These are phyloP conservation scores for Myotis yumanensis DNA, from an alignment of 2,113 vertebrate species.

Conservation along the genomic window DNA sequence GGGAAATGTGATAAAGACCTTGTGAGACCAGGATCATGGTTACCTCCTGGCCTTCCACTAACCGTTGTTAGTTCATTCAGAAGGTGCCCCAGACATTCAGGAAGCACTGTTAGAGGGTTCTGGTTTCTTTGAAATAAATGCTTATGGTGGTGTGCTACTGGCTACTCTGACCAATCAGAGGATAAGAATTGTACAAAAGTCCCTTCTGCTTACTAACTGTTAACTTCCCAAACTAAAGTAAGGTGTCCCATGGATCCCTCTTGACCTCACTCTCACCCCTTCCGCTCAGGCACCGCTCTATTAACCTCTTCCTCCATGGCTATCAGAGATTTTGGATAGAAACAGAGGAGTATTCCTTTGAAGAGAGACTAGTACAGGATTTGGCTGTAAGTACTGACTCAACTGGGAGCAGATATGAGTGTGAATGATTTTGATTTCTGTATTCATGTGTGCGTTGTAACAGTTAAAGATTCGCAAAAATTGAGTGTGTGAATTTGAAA, in stretches of 20 bases:
- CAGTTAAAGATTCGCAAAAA: constrained; percentile 13
- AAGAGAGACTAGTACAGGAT: constrained; percentile 99
- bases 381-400: constrained; percentile 97
- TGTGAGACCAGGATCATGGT: background rate
- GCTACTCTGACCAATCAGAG: constrained; percentile 91
- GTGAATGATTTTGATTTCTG: constrained; percentile 54
- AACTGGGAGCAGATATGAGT: constrained; percentile 35
- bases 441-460: constrained; percentile 47
- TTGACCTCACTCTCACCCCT: constrained; percentile 92
- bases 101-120: background rate
- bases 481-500: background rate
- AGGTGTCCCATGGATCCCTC: constrained; percentile 84
- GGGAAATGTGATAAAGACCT: background rate
- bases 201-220: constrained; percentile 91
- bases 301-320: constrained; percentile 99
- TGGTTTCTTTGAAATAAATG: constrained; percentile 22
- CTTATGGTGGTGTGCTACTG: constrained; percentile 35
- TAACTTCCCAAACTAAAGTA: constrained; percentile 85
- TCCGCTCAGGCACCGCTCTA: constrained; percentile 98
- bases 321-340: constrained; percentile 99
- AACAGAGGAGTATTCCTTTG: constrained; percentile 99
- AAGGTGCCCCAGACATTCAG: background rate
- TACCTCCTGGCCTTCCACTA: background rate
- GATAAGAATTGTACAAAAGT: constrained; percentile 88
- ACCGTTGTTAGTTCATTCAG: background rate